Conservation (phyloP, 2,797 vertebrate genomes). For the Chromobotia macracanthus region DNA sequence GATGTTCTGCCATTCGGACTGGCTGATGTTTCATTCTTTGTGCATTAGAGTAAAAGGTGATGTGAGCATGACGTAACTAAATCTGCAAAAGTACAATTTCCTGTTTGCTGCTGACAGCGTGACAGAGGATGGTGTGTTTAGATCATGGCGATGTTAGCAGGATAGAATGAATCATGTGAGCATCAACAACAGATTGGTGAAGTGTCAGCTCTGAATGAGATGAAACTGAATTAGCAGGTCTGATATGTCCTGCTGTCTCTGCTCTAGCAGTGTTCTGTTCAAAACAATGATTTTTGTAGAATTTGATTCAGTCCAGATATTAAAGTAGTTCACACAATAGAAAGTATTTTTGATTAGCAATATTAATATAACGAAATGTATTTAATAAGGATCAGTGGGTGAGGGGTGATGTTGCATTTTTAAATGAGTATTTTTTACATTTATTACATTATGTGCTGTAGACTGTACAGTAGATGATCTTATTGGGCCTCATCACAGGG, state of each 20-base stretch:
- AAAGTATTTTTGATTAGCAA: neutral
- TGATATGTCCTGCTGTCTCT: slow-evolving; percentile 9
- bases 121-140: slow-evolving; percentile 66
- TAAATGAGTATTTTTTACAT: too few relatives aligned
- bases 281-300: slow-evolving; percentile 2
- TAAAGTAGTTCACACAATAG: neutral
- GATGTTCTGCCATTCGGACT: slow-evolving; percentile 48
- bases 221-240: slow-evolving; percentile 47
- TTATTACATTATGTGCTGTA: too few relatives aligned
- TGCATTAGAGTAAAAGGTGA: slow-evolving; percentile 53
- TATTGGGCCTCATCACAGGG: too few relatives aligned
- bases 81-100: slow-evolving; percentile 74
- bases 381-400: too few relatives aligned
- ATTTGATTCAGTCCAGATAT: neutral
- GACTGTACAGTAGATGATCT: too few relatives aligned
- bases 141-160: slow-evolving; percentile 66
- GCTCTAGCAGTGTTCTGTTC: neutral
- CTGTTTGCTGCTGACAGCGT: slow-evolving; percentile 69
- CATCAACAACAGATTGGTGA: slow-evolving; percentile 54
- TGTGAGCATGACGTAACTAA: slow-evolving; percentile 66
- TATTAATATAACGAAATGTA: too few relatives aligned
- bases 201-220: slow-evolving; percentile 53
- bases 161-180: slow-evolving; percentile 63
- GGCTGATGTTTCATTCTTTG: slow-evolving; percentile 50
- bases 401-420: too few relatives aligned